phyloP scores from a whole-genome alignment of 1,140 invertebrate species.

The Oncopodura yosiiana region DNA sequence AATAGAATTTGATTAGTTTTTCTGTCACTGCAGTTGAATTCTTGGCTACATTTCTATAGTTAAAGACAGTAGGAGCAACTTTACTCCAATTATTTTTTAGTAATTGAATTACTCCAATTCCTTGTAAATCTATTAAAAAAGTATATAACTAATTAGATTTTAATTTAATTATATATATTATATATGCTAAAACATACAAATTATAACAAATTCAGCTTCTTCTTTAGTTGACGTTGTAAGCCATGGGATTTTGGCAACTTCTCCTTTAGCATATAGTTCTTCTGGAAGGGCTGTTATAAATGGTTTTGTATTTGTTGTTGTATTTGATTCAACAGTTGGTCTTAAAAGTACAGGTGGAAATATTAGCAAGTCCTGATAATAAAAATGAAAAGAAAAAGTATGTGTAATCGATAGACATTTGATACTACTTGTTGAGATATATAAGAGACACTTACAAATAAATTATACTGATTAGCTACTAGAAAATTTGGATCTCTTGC shows the following conservation, averaged over 20 bases:
- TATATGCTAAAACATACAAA: constrained; percentile 1
- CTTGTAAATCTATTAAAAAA: constrained; percentile 5
- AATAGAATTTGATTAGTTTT: constrained; percentile 6
- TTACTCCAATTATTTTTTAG: background rate
- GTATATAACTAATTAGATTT: background rate
- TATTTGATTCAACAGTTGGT: constrained; percentile 10
- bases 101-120: background rate
- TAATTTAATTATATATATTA: background rate
- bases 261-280: background rate
- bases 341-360: constrained; percentile 17
- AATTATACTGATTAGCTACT: constrained; percentile 18
- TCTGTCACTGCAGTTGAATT: background rate
- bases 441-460: constrained; percentile 1
- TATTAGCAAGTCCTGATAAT: constrained; percentile 7
- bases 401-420: background rate
- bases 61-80: background rate
- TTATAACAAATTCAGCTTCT: constrained; percentile 16
- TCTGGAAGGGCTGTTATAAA: constrained; percentile 11
- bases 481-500: constrained; percentile 16
- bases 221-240: constrained; percentile 1
- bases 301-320: background rate
- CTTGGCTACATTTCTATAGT: background rate
- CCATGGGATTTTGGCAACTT: constrained; percentile 16
- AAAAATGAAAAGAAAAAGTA: background rate
- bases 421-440: background rate